Percentiles rank a stretch among this genome's conserved stretches.
These are phyloP conservation scores for Heterohyrax brucei DNA, from an alignment of 2,797 vertebrate genomes.

Conservation along the genomic window DNA sequence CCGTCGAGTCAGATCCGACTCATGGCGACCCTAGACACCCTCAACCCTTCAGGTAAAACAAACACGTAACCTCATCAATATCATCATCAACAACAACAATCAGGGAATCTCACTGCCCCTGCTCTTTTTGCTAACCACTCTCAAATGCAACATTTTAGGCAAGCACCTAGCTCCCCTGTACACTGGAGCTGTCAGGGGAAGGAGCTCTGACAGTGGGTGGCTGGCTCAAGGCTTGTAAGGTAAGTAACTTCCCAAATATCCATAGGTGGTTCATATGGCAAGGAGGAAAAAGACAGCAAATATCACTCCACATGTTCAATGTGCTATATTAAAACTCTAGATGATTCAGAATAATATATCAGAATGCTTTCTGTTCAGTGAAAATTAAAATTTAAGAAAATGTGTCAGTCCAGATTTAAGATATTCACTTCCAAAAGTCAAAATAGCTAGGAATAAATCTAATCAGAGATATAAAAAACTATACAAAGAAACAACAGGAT, in stretches of 20 bases:
- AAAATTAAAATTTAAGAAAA: constrained; percentile 8
- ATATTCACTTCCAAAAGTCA: neutral
- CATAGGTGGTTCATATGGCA: neutral
- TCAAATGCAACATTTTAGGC: neutral
- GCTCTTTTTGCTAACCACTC: neutral
- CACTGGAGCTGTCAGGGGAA: neutral
- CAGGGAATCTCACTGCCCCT: neutral
- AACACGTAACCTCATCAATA: neutral
- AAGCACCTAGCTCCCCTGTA: rapidly evolving
- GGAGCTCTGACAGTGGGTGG: neutral
- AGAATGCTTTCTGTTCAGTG: neutral
- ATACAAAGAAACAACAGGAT: too few species aligned
- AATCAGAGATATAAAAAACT: too few species aligned
- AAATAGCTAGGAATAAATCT: too few species aligned
- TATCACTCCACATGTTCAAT: neutral
- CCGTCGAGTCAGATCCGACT: too few species aligned
- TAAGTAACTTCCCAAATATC: neutral
- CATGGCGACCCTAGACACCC: too few species aligned
- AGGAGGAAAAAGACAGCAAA: neutral
- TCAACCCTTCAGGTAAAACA: neutral
- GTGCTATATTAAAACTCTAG: neutral
- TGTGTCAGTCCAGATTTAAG: neutral
- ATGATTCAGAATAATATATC: neutral
- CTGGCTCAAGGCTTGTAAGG: neutral
- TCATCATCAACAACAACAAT: neutral